Base-by-base conservation (phyloP, 1,140 invertebrate genomes). In the Pteromalus puparum region DNA sequence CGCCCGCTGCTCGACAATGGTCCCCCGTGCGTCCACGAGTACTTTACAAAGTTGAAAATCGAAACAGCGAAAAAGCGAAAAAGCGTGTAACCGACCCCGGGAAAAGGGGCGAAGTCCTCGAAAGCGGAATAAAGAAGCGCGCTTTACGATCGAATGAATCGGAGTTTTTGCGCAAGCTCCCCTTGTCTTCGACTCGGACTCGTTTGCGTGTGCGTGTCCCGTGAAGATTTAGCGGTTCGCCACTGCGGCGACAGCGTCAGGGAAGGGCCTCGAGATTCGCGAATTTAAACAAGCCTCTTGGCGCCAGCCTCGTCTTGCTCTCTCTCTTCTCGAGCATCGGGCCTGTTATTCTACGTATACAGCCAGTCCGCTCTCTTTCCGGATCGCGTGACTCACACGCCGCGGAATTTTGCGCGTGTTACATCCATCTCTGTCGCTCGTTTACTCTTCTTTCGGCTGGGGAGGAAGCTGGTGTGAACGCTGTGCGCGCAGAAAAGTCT, bases 241-340 rank as follows among this genome's bases (percentile, higher is more conserved):
- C 15, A 61, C 10, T 26, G 61, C 18, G 48, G 42, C 42, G 70
- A 15, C 42, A 81, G 67, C 21, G 65, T n/a, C 65, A 0, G n/a
- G 9, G 21, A 26, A 34, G n/a, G 53, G 28, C 53, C 53, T 28
- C 67, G 75, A 24, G 53, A 80, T 21, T 38, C 70, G 70, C 67
- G 70, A 82, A 82, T 77, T 79, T 85, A 85, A 85, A 85, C 84
- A 85, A 85, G 73, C 70, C 65, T 61, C 24, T 81, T 84, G 83
- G 83, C 79, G 84, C 79, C 79, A 68, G 61, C 77, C 1, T 21
- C 30, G 2, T 82, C 28, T 38, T 1, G 15, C 30, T n/a, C 30
- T 38, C 21, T n/a, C 38, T 67, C 61, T n/a, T 38, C 21, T 74
- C 53, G 53, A 61, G 53, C 48, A 53, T 4, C 48, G 18, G 15